Evolutionary conservation across 2,888 invertebrate genomes (phyloP).

Genomic region (Nomada hirtipes): DNA sequence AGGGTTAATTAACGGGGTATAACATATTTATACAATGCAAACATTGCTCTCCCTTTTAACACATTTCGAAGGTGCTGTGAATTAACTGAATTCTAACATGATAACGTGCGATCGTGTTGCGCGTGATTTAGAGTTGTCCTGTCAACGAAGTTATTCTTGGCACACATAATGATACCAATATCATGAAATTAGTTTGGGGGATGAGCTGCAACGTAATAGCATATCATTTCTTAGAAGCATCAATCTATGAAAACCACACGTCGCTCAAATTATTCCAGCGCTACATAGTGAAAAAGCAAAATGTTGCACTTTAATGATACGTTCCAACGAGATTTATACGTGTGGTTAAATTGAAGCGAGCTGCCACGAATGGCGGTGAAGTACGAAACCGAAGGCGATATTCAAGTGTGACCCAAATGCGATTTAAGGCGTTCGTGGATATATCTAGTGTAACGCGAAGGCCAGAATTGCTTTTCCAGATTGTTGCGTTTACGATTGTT

Average conservation of each 20-base stretch:
- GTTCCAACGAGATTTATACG: neutral
- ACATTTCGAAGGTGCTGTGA: neutral
- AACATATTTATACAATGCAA: no score
- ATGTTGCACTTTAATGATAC: neutral
- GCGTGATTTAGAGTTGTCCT: neutral
- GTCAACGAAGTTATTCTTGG: neutral
- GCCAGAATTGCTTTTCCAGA: conserved; percentile 22
- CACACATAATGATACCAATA: no score
- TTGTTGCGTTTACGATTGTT: conserved; percentile 3
- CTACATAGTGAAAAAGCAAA: neutral
- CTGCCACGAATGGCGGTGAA: conserved; percentile 14
- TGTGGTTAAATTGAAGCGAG: conserved; percentile 17
- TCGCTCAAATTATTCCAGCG: neutral
- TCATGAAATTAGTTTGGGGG: no score
- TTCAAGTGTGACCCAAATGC: conserved; percentile 26
- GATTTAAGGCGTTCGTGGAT: conserved; percentile 22
- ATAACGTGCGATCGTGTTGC: neutral
- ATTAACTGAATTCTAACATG: neutral
- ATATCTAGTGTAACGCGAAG: conserved; percentile 11
- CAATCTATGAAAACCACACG: neutral
- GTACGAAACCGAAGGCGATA: conserved; percentile 28
- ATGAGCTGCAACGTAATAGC: no score
- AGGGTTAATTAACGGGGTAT: no score
- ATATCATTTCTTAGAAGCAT: no score
- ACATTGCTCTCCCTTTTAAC: neutral